Conservation (phyloP, 2,797 vertebrate species). For the Crocodylus rhombifer region DNA sequence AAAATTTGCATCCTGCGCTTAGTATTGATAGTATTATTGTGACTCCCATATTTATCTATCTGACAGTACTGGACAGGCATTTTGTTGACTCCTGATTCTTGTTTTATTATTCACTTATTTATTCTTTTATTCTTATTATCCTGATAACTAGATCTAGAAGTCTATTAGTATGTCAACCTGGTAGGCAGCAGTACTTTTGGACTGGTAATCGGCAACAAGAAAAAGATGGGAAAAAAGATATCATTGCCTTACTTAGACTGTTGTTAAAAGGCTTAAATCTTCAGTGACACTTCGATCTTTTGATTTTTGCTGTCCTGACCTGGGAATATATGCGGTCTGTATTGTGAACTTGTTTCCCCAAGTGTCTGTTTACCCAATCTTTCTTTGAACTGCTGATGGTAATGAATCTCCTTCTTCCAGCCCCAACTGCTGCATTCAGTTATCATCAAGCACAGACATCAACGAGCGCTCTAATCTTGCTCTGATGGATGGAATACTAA, state of each 20-base stretch:
- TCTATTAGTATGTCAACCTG: background rate
- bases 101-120: background rate
- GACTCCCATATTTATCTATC: background rate
- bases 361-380: background rate
- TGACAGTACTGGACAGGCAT: background rate
- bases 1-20: background rate
- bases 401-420: slow-evolving; percentile 73
- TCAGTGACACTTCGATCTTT: slow-evolving; percentile 6
- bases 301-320: slow-evolving; percentile 34
- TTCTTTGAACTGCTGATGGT: slow-evolving; percentile 67
- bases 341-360: background rate
- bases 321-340: background rate
- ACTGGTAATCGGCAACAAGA: background rate
- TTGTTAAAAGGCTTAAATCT: slow-evolving; percentile 37
- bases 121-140: background rate
- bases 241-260: background rate
- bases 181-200: background rate
- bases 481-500: slow-evolving; percentile 84
- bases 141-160: background rate
- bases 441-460: slow-evolving; percentile 78
- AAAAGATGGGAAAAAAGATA: slow-evolving; percentile 14
- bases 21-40: background rate
- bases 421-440: slow-evolving; percentile 69
- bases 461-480: slow-evolving; percentile 79
- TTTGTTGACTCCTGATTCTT: background rate